These are phyloP conservation scores for Eumaeus atala DNA, from an alignment of 1,140 invertebrate species.

Conservation along the genomic window DNA sequence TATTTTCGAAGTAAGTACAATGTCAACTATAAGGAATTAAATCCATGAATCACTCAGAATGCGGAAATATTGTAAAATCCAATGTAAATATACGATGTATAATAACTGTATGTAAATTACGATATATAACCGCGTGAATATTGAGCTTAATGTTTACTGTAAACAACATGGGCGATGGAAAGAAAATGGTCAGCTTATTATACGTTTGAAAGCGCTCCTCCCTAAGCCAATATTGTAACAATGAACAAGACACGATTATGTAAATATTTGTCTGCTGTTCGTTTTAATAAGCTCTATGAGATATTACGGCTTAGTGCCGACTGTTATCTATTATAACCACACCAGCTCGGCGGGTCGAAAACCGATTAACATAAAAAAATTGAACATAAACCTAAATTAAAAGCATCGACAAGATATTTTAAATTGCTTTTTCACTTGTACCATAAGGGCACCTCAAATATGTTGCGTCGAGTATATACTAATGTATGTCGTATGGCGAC, in stretches of 20 bases:
- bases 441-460: too few species aligned
- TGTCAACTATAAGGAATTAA: not conserved
- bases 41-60: not conserved
- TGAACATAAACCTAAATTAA: too few species aligned
- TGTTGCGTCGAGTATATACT: too few species aligned
- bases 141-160: not conserved
- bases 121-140: not conserved
- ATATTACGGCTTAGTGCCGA: too few species aligned
- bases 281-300: too few species aligned
- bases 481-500: too few species aligned
- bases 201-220: not conserved
- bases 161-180: not conserved
- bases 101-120: not conserved
- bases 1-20: not conserved
- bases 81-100: not conserved
- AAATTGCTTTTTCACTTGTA: too few species aligned
- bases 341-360: too few species aligned
- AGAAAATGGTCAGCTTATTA: constrained; percentile 4
- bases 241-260: not conserved
- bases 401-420: too few species aligned
- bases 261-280: too few species aligned
- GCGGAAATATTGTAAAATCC: constrained; percentile 1
- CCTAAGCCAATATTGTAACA: constrained; percentile 1
- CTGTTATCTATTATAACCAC: too few species aligned
- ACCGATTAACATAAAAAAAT: too few species aligned